A percentile compares a stretch with the other conserved stretches of the same genome.
Evolutionary conservation across 2,113 vertebrate genomes (phyloP).

Genomic region (Chionis minor): DNA sequence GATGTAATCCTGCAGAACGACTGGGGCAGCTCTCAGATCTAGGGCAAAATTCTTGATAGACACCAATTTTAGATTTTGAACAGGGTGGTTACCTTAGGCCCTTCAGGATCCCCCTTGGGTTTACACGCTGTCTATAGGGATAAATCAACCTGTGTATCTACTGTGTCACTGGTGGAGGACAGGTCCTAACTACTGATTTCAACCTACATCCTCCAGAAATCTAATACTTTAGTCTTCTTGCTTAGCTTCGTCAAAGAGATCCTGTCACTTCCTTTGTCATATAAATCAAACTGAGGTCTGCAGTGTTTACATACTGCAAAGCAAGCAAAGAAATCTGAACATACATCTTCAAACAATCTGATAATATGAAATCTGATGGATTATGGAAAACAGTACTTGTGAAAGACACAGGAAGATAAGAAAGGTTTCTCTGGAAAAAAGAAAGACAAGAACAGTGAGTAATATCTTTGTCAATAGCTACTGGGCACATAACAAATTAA

Average conservation of each 20-base stretch:
- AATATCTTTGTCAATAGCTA: slow-evolving; percentile 47
- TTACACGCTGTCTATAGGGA: neutral
- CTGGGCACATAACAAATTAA: neutral
- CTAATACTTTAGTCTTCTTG: neutral
- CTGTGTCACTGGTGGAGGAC: neutral
- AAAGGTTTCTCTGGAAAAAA: neutral
- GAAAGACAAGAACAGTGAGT: neutral
- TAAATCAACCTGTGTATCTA: neutral
- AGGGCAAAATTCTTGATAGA: neutral
- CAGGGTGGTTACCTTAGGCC: neutral
- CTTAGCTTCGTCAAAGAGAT: neutral
- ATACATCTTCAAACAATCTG: slow-evolving; percentile 47
- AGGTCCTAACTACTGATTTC: neutral
- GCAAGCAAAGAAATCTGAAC: slow-evolving; percentile 47
- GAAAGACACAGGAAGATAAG: slow-evolving; percentile 2
- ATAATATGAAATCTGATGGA: slow-evolving; percentile 54
- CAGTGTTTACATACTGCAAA: slow-evolving; percentile 40
- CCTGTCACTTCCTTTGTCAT: slow-evolving; percentile 39
- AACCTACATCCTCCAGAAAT: neutral
- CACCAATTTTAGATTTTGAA: neutral
- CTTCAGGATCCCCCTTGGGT: neutral
- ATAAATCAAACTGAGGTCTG: slow-evolving; percentile 11
- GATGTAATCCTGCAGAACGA: neutral
- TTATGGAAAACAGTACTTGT: slow-evolving; percentile 28
- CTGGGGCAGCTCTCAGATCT: neutral